A percentile compares a stretch with the other conserved stretches of the same genome.
Conservation (phyloP, 2,888 invertebrate species). For the Orthosia gracilis region DNA sequence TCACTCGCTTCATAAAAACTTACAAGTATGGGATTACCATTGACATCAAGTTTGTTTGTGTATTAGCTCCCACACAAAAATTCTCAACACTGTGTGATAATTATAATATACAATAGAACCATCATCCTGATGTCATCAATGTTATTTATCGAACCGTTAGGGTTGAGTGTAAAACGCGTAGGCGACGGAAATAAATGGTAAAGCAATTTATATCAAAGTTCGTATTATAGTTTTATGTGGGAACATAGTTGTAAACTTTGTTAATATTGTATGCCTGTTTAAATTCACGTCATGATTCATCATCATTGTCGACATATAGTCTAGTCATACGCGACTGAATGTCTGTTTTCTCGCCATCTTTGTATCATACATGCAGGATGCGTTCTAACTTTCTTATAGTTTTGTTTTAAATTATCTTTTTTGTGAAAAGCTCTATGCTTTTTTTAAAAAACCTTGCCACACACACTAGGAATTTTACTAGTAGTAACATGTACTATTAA, state of each 20-base stretch:
- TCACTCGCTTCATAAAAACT: slow-evolving; percentile 36
- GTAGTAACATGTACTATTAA: no score
- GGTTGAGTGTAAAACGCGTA: slow-evolving; percentile 53
- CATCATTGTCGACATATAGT: slow-evolving; percentile 50
- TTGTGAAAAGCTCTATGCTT: not conserved
- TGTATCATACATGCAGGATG: not conserved
- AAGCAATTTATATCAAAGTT: slow-evolving; percentile 45
- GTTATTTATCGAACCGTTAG: slow-evolving; percentile 51
- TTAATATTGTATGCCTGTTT: slow-evolving; percentile 47
- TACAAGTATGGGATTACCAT: slow-evolving; percentile 31
- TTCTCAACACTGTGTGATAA: slow-evolving; percentile 47
- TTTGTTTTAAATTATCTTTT: not conserved
- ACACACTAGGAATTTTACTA: no score
- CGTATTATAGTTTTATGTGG: slow-evolving; percentile 44
- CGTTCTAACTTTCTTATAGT: not conserved
- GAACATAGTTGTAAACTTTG: slow-evolving; percentile 37
- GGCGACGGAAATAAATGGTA: slow-evolving; percentile 53
- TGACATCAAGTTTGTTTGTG: slow-evolving; percentile 39
- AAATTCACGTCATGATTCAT: slow-evolving; percentile 53
- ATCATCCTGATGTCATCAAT: slow-evolving; percentile 62
- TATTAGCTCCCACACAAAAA: slow-evolving; percentile 42
- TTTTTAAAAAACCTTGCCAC: no score
- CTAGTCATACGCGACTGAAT: slow-evolving; percentile 38
- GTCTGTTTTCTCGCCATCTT: slow-evolving; percentile 36
- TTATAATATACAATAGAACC: slow-evolving; percentile 55